Evolutionary conservation across 2,888 invertebrate species (phyloP).

Genomic region (Hyles lineata): DNA sequence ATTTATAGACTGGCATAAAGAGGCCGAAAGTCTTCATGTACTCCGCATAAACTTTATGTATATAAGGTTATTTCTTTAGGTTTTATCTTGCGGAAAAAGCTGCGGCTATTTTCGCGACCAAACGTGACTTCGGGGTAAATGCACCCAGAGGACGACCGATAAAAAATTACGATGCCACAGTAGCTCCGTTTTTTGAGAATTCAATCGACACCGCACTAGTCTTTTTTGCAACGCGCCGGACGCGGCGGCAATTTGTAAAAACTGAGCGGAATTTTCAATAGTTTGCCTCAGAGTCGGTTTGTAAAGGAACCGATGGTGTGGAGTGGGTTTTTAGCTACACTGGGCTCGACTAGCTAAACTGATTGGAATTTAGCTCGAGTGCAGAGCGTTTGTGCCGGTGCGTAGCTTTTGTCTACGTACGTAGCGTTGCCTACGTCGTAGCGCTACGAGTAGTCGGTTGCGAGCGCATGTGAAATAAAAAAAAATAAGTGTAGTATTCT

Average conservation of each 20-base stretch:
- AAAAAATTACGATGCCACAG: conserved; percentile 66
- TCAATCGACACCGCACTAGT: conserved; percentile 59
- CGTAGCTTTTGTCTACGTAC: background rate
- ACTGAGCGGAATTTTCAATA: conserved; percentile 58
- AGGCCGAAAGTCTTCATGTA: conserved; percentile 11
- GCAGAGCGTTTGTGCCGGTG: background rate
- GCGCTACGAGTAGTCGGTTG: background rate
- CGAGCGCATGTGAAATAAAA: too few species aligned
- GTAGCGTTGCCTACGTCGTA: background rate
- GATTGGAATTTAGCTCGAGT: background rate
- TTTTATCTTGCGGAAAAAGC: conserved; percentile 44
- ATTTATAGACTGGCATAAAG: conserved; percentile 21
- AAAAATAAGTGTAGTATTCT: too few species aligned
- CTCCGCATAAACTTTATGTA: conserved; percentile 24
- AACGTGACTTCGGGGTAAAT: conserved; percentile 46
- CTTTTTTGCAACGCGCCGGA: conserved; percentile 55
- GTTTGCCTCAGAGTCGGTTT: conserved; percentile 37
- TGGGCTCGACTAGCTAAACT: background rate
- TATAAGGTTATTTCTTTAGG: conserved; percentile 23
- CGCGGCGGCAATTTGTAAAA: conserved; percentile 62
- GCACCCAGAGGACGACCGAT: conserved; percentile 59
- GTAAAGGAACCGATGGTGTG: conserved; percentile 34
- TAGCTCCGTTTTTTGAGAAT: conserved; percentile 55
- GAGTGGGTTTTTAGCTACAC: conserved; percentile 34
- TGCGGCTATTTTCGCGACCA: conserved; percentile 47